These are phyloP conservation scores for Lasioglossum zephyrum DNA, from an alignment of 2,888 invertebrate species.

Conservation along the genomic window DNA sequence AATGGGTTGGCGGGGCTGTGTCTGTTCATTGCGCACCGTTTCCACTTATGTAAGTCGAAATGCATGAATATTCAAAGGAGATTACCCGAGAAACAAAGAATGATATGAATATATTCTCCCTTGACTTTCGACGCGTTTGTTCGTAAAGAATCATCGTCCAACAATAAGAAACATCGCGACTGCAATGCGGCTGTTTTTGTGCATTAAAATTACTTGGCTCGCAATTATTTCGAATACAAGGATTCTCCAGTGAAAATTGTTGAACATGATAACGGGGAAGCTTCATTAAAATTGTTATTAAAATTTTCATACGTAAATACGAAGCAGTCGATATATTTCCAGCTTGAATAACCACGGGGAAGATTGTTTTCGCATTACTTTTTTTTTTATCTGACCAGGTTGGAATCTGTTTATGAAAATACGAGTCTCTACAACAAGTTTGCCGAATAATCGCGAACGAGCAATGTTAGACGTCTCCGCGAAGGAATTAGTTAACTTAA, in stretches of 20 bases:
- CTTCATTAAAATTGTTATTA: not conserved
- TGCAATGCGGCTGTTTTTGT: not conserved
- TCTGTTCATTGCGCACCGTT: conserved; percentile 3
- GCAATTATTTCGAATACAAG: not conserved
- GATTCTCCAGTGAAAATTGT: not conserved
- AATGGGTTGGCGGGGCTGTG: not conserved
- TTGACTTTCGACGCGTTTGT: not conserved
- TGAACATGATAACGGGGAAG: no score
- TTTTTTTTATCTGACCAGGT: not conserved
- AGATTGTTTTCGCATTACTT: not conserved
- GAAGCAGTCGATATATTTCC: not conserved
- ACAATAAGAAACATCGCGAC: not conserved
- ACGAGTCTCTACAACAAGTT: not conserved
- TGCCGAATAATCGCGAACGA: not conserved
- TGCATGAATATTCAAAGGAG: conserved; percentile 4
- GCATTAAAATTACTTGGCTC: not conserved
- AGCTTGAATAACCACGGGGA: not conserved
- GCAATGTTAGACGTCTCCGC: not conserved
- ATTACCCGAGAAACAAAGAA: conserved; percentile 1
- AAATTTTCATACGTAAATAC: not conserved
- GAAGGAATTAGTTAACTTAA: not conserved
- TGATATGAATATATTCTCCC: not conserved
- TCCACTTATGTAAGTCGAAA: conserved; percentile 4
- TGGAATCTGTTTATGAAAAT: not conserved
- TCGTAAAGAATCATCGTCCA: not conserved